These are phyloP conservation scores for Hydrophis major DNA, from an alignment of 2,797 vertebrate genomes.

Conservation along the genomic window DNA sequence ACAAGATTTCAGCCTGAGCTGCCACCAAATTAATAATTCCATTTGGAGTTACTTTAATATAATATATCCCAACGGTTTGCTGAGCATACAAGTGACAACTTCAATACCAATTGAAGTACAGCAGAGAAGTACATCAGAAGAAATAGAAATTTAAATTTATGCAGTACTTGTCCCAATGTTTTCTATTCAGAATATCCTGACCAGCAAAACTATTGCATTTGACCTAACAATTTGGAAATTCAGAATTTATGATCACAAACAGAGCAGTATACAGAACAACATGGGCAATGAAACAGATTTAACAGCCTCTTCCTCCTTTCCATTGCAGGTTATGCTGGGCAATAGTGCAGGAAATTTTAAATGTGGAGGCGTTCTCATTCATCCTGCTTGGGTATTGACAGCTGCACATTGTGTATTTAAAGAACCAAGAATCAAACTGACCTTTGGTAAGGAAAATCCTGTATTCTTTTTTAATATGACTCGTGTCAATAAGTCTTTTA, in stretches of 20 bases:
- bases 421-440: constrained; percentile 66
- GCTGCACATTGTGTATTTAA: constrained; percentile 86
- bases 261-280: not conserved
- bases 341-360: constrained; percentile 69
- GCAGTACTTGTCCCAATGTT: not conserved
- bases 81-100: not conserved
- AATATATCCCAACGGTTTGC: not conserved
- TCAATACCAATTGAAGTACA: not conserved
- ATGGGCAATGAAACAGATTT: not conserved
- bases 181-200: not conserved
- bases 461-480: not conserved
- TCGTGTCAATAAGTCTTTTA: not conserved
- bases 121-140: not conserved
- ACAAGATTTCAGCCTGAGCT: not conserved
- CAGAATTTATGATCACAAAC: not conserved
- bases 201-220: not conserved
- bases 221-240: not conserved
- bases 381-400: constrained; percentile 84
- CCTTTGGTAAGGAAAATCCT: constrained; percentile 74
- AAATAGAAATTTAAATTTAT: constrained; percentile 20
- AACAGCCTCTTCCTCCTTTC: not conserved
- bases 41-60: not conserved
- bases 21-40: not conserved
- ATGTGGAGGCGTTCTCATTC: constrained; percentile 88
- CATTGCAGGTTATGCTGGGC: constrained; percentile 68